Conservation (phyloP, 2,113 vertebrate species). For the Antidorcas marsupialis region DNA sequence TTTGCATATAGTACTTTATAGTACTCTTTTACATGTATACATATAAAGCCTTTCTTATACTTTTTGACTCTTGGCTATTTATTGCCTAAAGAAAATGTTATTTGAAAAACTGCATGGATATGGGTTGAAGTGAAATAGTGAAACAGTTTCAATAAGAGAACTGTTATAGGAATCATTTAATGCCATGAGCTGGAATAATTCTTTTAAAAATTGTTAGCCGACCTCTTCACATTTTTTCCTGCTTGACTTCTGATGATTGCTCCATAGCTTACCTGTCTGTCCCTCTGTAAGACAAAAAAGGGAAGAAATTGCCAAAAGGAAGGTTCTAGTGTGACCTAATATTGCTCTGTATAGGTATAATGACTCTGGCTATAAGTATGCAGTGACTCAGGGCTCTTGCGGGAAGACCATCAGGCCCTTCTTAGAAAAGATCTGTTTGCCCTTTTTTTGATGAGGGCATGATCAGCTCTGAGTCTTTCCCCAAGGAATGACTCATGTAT, state of each 20-base stretch:
- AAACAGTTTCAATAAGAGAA: background rate
- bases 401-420: conserved; percentile 63
- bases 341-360: conserved; percentile 66
- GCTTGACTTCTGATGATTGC: background rate
- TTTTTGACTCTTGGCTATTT: background rate
- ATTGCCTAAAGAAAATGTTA: conserved; percentile 12
- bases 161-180: background rate
- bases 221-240: background rate
- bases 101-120: background rate
- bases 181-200: background rate
- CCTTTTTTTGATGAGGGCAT: conserved; percentile 71
- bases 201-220: background rate
- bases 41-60: background rate
- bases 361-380: conserved; percentile 73
- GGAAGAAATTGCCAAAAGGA: background rate
- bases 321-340: background rate
- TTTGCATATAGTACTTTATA: background rate
- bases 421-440: conserved; percentile 75
- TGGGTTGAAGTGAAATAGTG: background rate
- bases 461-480: conserved; percentile 50
- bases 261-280: background rate
- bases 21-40: background rate
- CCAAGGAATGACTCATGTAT: conserved; percentile 70
- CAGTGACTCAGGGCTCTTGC: conserved; percentile 74
- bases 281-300: background rate